Evolutionary conservation across 2,888 invertebrate genomes (phyloP), one percentile per base, ranked within the genome.

Genomic region (Parnassius orleans): DNA sequence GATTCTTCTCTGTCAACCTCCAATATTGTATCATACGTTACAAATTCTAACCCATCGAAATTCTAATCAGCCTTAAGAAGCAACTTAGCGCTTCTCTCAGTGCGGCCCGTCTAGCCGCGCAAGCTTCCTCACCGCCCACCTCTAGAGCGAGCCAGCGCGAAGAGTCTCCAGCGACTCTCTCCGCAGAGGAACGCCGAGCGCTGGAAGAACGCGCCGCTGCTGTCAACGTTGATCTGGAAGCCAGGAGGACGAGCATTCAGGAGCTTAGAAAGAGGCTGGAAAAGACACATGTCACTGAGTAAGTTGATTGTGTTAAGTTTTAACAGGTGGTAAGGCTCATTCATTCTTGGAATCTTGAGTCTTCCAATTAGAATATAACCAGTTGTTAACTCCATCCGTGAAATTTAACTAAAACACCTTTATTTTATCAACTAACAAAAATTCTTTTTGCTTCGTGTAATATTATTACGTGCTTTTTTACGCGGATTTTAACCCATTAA

Each of bases 221-320:
- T 15, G 85, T 94, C 9, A 91, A 93, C 65, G 92, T 92, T 1
- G 97, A 97, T 77, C 94, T 96, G 63, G 97, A 97, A 68, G 93
- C 95, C 68, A 95, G 97, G 76, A 93, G 95, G 71, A 92, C 94
- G 68, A 95, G 95, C 66, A 96, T 97, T 74, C 96, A 96, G 79
- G 96, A 97, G 75, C 92, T 97, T 44, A 95, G 96, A 79, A 92
- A 95, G 68, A 94, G 96, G 0, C 91, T 97, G 24, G 96, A 97
- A 72, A 94, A 96, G 72, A 93, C 97, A 11, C 97, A 97, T 77
- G 96, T 97, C 53, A 96, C 97, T 42, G 97, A 97, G 97, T 97
- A 86, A 95, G 95, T 72, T 9, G 7, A 51, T 12, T 15, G 10
- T 51, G 3, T 24, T 41, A 12, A 7, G 5, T 5, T 33, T 33